Evolutionary conservation across 2,797 vertebrate species (phyloP), one percentile per base, ranked within the genome.

Genomic region (Pygocentrus nattereri): DNA sequence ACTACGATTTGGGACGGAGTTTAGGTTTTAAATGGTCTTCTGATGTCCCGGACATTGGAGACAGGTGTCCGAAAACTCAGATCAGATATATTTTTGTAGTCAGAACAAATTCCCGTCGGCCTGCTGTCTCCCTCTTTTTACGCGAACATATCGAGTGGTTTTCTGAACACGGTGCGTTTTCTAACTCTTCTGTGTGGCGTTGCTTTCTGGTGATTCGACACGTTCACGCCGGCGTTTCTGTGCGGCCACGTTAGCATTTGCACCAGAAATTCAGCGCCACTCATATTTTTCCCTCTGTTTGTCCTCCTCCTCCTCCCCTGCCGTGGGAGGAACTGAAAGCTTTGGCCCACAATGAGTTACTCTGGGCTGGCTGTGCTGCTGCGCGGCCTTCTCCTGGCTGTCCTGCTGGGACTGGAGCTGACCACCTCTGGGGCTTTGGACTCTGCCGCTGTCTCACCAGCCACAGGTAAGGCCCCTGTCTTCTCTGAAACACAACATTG

Each of bases 381-480:
- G 86, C 93, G 93, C 92, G 95, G 94, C 94, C 93, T 95, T 92
- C 90, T 95, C 93, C 93, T 95, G 92, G 94, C 90, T 94, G 94
- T 93, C 91, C 93, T 95, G 90, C 91, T 95, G 90, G 92, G 93
- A 88, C 92, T 84, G 85, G 92, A 92, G 80, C 87, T 89, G 86
- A 87, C 90, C 91, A 88, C 90, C 41, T 44, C 41, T n/a, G 90
- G 83, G 70, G 84, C 91, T 85, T 88, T 93, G 62, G 78, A 91
- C 78, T 84, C 82, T 87, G 90, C 88, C 76, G 80, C 90, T 85
- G 85, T 90, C 81, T 61, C 85, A 30, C 88, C 93, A 86, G 84
- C 78, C 84, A 88, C 94, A 95, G 95, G 95, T 95, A 93, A 95
- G 88, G 38, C 30, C 18, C 18, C 25, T 21, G 13, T 0, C 18